Conservation (phyloP, 64 coral and sea anemone species). For the Porites australiensis region DNA sequence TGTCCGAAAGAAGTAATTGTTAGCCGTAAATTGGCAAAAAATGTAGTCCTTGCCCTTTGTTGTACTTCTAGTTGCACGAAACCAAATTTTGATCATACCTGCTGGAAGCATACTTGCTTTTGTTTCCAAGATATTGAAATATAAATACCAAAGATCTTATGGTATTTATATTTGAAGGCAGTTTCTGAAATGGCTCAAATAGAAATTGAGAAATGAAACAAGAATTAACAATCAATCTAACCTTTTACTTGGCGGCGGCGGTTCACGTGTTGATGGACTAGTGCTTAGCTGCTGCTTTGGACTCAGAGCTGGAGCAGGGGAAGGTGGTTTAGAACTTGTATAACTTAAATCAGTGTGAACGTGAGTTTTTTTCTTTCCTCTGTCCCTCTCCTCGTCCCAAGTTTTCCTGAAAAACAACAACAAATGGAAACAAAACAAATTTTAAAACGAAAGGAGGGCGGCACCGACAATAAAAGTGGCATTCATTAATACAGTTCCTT, state of each 20-base stretch:
- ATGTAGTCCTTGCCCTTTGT: too few species aligned
- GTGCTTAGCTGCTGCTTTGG: neutral
- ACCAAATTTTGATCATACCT: too few species aligned
- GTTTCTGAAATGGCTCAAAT: too few species aligned
- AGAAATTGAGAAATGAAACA: too few species aligned
- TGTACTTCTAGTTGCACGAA: too few species aligned
- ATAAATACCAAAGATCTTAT: too few species aligned
- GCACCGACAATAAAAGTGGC: too few species aligned
- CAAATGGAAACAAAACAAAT: neutral
- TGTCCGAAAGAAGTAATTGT: too few species aligned
- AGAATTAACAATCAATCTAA: neutral
- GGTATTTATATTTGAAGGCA: too few species aligned
- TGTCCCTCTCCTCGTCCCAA: neutral
- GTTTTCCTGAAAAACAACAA: constrained; percentile 3
- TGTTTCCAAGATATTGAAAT: too few species aligned
- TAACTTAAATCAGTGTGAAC: neutral
- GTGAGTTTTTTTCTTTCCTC: neutral
- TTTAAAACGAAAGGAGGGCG: neutral
- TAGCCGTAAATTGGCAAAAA: too few species aligned
- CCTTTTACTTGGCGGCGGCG: constrained; percentile 4
- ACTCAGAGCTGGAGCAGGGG: neutral
- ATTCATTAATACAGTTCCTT: constrained; percentile 2
- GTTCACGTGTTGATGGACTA: neutral
- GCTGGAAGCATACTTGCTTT: too few species aligned
- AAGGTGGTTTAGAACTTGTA: neutral